Evolutionary conservation across 2,888 invertebrate species (phyloP).

Genomic region (Andricus quercusramuli): DNA sequence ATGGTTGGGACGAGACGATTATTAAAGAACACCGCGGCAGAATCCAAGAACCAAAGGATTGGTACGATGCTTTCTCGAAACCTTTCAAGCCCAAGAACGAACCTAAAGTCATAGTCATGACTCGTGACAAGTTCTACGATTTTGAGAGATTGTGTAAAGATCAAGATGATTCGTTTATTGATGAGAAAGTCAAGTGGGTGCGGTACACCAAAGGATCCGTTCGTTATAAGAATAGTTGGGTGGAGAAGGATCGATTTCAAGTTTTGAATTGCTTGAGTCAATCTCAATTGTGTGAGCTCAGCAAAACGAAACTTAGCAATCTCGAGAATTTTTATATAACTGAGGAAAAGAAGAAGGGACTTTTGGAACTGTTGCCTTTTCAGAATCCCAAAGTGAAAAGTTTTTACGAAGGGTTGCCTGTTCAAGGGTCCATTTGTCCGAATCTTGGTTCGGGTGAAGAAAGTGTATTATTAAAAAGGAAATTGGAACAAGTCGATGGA

Average conservation of each 20-base stretch:
- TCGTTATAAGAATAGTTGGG: constrained; percentile 17
- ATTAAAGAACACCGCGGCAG: background rate
- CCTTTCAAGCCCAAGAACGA: no score
- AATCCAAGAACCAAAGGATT: background rate
- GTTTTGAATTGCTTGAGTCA: no score
- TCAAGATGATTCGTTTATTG: background rate
- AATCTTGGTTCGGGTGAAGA: no score
- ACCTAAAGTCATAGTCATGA: background rate
- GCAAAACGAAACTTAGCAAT: background rate
- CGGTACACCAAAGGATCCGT: background rate
- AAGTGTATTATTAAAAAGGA: no score
- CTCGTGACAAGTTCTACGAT: no score
- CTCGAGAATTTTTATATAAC: background rate
- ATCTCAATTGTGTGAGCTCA: no score
- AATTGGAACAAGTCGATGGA: no score
- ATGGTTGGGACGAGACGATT: background rate
- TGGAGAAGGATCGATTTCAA: no score
- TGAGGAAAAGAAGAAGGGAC: constrained; percentile 51
- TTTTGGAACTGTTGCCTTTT: constrained; percentile 50
- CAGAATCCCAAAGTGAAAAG: constrained; percentile 34
- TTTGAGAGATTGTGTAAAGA: no score
- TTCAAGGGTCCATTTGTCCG: no score
- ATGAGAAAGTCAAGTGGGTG: constrained; percentile 7
- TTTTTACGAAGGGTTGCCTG: constrained; percentile 31
- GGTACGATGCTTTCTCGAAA: background rate